These are phyloP conservation scores for Drosophila carrolli DNA, from an alignment of 1,140 invertebrate species.

Conservation along the genomic window DNA sequence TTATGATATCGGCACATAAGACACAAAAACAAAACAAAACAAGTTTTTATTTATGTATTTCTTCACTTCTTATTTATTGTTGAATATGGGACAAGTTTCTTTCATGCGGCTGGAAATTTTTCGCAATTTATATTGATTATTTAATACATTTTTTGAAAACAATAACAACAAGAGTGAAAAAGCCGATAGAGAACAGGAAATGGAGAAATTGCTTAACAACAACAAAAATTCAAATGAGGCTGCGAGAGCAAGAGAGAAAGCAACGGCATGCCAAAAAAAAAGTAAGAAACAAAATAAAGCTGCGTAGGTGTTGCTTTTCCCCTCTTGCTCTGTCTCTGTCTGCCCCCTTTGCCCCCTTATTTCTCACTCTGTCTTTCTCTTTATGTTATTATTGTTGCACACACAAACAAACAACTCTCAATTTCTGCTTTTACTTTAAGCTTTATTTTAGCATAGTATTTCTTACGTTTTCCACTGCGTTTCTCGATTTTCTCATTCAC, in stretches of 20 bases:
- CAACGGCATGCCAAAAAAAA: constrained; percentile 62
- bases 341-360: constrained; percentile 9
- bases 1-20: constrained; percentile 30
- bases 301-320: constrained; percentile 67
- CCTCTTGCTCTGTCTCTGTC: neutral
- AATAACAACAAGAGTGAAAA: constrained; percentile 2
- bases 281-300: constrained; percentile 25
- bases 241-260: constrained; percentile 51
- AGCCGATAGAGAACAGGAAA: constrained; percentile 25
- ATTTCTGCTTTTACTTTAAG: constrained; percentile 77
- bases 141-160: constrained; percentile 21
- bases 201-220: constrained; percentile 50
- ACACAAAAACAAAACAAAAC: constrained; percentile 51
- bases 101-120: constrained; percentile 13
- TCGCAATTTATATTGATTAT: constrained; percentile 38
- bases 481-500: constrained; percentile 9
- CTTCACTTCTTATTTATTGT: constrained; percentile 21
- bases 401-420: constrained; percentile 69
- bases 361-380: neutral
- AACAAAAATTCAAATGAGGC: constrained; percentile 27
- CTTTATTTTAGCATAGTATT: constrained; percentile 63
- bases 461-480: constrained; percentile 43
- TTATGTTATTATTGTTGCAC: constrained; percentile 34
- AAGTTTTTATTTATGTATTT: constrained; percentile 45
- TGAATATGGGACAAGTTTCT: constrained; percentile 47